Evolutionary conservation across 2,113 vertebrate species (phyloP), one percentile per base, ranked within the genome.

Genomic region (Raja brachyura): DNA sequence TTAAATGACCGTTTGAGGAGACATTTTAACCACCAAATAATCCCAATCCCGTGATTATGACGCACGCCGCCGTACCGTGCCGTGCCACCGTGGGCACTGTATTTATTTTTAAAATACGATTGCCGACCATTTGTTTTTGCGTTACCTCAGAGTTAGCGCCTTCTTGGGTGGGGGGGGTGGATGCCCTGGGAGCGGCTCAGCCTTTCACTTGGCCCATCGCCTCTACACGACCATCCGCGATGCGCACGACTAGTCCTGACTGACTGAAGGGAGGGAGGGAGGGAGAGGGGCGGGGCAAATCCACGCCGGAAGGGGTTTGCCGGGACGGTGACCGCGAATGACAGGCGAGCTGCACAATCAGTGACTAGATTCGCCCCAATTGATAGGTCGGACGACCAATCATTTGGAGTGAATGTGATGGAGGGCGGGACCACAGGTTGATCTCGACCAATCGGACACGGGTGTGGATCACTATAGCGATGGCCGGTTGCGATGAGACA

Each of bases 1-100:
- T 92, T 25, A 33, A 92, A 92, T 20, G 33, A 73, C 10, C 39
- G n/a, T 70, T 54, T 25, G 39, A 22, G 90, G 33, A 70, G 90
- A 73, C 63, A 92, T 92, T 92, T 73, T 92, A 88, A 63, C 90
- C 22, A 73, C 10, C 25, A 74, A 92, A 70, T 90, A 92, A 92
- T 22, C 31, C 61, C 31, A 33, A 68, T 66, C n/a, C 56, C 56
- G 14, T 54, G 81, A 85, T 9, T 66, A 16, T 92, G 90, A 92
- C 90, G 90, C 90, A 92, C 88, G 73, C 39, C 20, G 54, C 63
- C 66, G 18, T 6, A 31, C 11, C 7, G 66, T 0, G 66, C 9
- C 20, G 39, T 48, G 39, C 39, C 39, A 48, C 39, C 39, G 39
- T 48, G 39, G 39, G 39, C 39, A 11, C 33, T 10, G 63, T 70